These are phyloP conservation scores for Apamea crenata DNA, from an alignment of 2,888 invertebrate genomes.

Conservation along the genomic window DNA sequence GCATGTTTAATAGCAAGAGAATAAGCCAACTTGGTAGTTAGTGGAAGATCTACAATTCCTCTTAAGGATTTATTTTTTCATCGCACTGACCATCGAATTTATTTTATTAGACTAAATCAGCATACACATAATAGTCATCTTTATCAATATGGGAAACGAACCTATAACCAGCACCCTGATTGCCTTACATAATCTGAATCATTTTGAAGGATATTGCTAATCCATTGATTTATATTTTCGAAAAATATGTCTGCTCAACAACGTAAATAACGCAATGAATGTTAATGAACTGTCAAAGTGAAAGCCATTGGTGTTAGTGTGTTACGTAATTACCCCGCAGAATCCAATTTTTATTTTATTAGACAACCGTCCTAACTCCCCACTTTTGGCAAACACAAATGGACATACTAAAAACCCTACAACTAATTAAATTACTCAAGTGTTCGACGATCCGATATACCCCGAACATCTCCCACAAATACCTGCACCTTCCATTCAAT, in stretches of 20 bases:
- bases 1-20: neutral
- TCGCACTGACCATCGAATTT: neutral
- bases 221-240: too few species aligned
- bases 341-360: neutral
- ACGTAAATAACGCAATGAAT: too few species aligned
- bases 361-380: neutral
- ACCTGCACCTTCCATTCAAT: constrained; percentile 81
- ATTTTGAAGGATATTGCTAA: too few species aligned
- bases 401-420: constrained; percentile 11
- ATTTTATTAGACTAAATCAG: neutral
- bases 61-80: neutral
- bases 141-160: neutral
- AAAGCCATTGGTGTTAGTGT: neutral
- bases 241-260: too few species aligned
- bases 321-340: neutral
- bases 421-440: constrained; percentile 44
- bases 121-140: neutral
- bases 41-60: neutral
- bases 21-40: neutral
- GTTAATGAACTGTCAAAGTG: neutral
- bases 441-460: constrained; percentile 35
- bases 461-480: constrained; percentile 69
- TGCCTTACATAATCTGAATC: neutral
- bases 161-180: neutral
- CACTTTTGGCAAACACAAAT: neutral